Evolutionary conservation across 2,113 vertebrate genomes (phyloP).

Genomic region (Gila orcuttii): DNA sequence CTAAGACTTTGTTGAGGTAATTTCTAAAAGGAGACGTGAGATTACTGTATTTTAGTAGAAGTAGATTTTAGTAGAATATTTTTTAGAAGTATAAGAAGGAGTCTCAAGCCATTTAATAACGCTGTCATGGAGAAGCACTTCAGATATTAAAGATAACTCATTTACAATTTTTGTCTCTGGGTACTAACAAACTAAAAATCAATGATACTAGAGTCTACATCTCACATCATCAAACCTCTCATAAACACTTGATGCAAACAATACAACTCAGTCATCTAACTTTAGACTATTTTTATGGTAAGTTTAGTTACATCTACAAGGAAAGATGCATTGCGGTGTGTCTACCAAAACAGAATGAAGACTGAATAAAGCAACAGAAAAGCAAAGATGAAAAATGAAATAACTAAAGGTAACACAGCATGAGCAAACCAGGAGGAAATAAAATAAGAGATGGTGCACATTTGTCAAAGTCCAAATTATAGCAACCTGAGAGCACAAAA

Average conservation of each 20-base stretch:
- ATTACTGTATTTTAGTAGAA: too few species aligned
- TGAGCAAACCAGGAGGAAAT: slow-evolving; percentile 40
- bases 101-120: background rate
- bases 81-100: too few species aligned
- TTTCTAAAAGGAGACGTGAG: background rate
- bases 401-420: slow-evolving; percentile 52
- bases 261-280: background rate
- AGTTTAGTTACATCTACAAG: background rate
- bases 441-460: slow-evolving; percentile 35
- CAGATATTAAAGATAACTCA: background rate
- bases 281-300: background rate
- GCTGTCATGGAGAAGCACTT: background rate
- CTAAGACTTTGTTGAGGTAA: background rate
- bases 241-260: background rate
- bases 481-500: slow-evolving; percentile 4
- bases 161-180: background rate
- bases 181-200: background rate
- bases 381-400: slow-evolving; percentile 56
- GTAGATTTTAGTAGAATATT: too few species aligned
- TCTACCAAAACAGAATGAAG: slow-evolving; percentile 50
- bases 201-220: background rate
- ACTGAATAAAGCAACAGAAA: slow-evolving; percentile 62
- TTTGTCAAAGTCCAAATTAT: slow-evolving; percentile 28
- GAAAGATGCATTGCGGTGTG: background rate
- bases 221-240: slow-evolving; percentile 7